Conservation (phyloP, 2,113 vertebrate genomes). For the Scytalopus superciliaris region DNA sequence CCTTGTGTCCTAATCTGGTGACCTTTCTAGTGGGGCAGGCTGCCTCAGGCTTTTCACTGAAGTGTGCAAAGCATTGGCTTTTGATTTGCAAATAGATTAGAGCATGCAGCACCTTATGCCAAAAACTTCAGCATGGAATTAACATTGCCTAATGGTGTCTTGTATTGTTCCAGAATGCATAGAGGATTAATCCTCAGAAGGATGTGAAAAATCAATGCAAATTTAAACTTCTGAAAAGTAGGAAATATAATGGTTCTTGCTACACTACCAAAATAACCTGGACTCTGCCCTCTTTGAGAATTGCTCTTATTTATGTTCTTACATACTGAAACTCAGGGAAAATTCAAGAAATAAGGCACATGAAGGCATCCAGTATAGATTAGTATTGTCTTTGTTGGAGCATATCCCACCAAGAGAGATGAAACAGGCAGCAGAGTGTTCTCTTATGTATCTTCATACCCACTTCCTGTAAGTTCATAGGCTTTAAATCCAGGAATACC, state of each 20-base stretch:
- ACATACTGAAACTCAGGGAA: neutral
- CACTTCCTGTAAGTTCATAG: neutral
- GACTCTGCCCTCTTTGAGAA: neutral
- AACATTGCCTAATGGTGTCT: slow-evolving; percentile 34
- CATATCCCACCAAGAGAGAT: neutral
- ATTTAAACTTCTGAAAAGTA: slow-evolving; percentile 8
- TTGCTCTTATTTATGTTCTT: neutral
- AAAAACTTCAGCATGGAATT: slow-evolving; percentile 44
- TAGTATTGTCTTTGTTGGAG: neutral
- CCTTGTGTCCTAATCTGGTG: slow-evolving; percentile 52
- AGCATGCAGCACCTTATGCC: slow-evolving; percentile 22
- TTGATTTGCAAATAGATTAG: slow-evolving; percentile 63
- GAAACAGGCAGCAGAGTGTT: neutral
- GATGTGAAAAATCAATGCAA: slow-evolving; percentile 1
- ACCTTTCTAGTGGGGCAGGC: slow-evolving; percentile 53
- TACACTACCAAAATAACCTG: neutral
- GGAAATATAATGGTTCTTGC: neutral
- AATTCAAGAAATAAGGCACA: neutral
- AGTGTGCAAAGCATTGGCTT: slow-evolving; percentile 57
- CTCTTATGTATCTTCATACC: neutral
- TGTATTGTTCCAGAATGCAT: neutral
- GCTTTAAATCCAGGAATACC: neutral
- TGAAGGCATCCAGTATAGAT: neutral
- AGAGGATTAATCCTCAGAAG: neutral
- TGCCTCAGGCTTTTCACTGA: slow-evolving; percentile 64